Base-by-base conservation (phyloP, 1,140 invertebrate genomes). In the Sycobia sp. region DNA sequence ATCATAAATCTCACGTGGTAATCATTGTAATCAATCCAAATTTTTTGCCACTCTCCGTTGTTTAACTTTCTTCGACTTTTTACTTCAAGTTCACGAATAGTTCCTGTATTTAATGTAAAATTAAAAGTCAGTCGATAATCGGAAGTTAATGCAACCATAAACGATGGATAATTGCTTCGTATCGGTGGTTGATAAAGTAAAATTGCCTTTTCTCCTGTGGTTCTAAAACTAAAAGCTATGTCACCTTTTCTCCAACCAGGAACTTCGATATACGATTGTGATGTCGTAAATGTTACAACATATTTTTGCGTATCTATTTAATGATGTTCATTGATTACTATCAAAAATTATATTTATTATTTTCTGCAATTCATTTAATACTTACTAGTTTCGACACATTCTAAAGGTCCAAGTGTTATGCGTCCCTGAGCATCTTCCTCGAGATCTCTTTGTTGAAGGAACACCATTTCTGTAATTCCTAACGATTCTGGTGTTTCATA, bases 1-100 rank as follows among this genome's bases (percentile, higher is more conserved):
- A 96, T 89, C 88, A 93, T 95, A 74, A 96, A 94, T 57, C 94
- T 81, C n/a, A 97, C 93, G 76, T 97, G 94, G 77, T 95, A 92
- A 72, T 91, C 88, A 78, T 96, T 95, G 73, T 94, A 94, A 80
- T 94, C 92, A 65, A 94, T 94, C 92, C 92, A 94, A 66, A 96
- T 91, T 80, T 95, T 94, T 74, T 97, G 94, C 95, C 95, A 97
- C 73, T 95, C 93, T 0, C 94, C 94, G 50, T 89, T 90, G 73
- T 95, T 96, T 4, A 97, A 82, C 74, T 90, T 88, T 62, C 90
- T 82, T 65, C 87, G 85, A 14, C 93, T 94, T 72, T 89, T 90
- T 27, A 97, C 90, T 46, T 90, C 90, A 34, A 94, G 79, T 73
- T 90, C 90, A 53, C 90, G 85, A 10, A 89, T 89, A 0, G 87